A percentile compares a stretch with the other conserved stretches of the same genome.
Conservation (phyloP, 1,140 invertebrate species). For the Vanessa atalanta region DNA sequence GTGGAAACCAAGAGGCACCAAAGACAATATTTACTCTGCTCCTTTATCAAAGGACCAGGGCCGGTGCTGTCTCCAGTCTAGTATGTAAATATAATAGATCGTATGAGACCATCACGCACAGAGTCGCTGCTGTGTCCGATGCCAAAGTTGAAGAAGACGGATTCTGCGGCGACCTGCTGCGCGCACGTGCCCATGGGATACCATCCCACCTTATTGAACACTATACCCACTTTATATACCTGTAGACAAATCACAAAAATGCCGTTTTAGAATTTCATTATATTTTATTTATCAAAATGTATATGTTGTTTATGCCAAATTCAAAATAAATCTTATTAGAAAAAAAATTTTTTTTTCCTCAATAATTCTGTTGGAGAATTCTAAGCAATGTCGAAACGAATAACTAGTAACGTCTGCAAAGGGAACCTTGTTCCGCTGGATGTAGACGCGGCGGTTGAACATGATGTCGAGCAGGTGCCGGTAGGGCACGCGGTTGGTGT, state of each 20-base stretch:
- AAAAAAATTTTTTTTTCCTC: too few relatives aligned
- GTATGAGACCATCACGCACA: slow-evolving; percentile 86
- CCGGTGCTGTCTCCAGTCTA: slow-evolving; percentile 33
- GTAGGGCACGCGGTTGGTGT: slow-evolving; percentile 86
- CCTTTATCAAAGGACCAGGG: too few relatives aligned
- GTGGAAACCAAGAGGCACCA: too few relatives aligned
- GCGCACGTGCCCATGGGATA: slow-evolving; percentile 87
- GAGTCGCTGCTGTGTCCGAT: slow-evolving; percentile 85
- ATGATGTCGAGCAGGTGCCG: slow-evolving; percentile 87
- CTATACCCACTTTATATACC: slow-evolving; percentile 89
- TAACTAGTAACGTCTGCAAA: background rate
- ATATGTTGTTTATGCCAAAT: background rate
- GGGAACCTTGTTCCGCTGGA: slow-evolving; percentile 85
- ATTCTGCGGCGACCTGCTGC: slow-evolving; percentile 83
- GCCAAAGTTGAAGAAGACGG: slow-evolving; percentile 87
- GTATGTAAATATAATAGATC: slow-evolving; percentile 86
- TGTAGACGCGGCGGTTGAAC: slow-evolving; percentile 88
- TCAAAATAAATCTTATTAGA: too few relatives aligned
- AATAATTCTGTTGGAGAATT: too few relatives aligned
- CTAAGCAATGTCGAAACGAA: too few relatives aligned
- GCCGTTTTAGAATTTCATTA: background rate
- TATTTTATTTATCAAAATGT: background rate
- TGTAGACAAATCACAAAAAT: slow-evolving; percentile 44
- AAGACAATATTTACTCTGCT: too few relatives aligned
- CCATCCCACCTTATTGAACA: slow-evolving; percentile 89